Conservation (phyloP, 30 jellyfish, hydroid and myxozoan genomes). For the Cassiopea andromeda region DNA sequence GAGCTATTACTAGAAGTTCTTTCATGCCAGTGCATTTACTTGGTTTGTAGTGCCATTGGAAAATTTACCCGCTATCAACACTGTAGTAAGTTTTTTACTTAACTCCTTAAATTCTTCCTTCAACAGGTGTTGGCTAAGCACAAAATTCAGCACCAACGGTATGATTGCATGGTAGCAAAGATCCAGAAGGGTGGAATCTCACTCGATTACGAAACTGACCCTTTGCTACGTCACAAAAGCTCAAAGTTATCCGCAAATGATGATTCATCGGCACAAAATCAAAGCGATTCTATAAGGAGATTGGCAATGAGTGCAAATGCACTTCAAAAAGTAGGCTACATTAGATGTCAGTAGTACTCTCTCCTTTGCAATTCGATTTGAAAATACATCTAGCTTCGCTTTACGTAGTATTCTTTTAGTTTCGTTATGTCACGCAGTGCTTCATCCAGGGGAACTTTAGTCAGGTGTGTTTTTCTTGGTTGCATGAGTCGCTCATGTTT, state of each 20-base stretch:
- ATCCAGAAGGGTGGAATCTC: slow-evolving; percentile 85
- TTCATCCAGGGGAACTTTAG: no score
- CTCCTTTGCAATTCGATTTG: neutral
- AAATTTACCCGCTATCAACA: no score
- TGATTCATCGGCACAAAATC: slow-evolving; percentile 63
- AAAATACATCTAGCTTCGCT: no score
- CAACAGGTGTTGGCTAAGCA: slow-evolving; percentile 83
- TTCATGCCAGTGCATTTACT: no score
- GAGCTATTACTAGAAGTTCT: no score
- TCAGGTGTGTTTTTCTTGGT: no score
- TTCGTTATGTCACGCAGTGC: no score
- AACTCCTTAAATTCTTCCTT: neutral
- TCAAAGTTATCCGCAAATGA: slow-evolving; percentile 70
- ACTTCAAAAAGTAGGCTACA: slow-evolving; percentile 77
- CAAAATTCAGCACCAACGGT: slow-evolving; percentile 79
- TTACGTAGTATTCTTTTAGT: no score
- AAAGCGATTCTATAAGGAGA: slow-evolving; percentile 80
- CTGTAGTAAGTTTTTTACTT: neutral
- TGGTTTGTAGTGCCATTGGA: no score
- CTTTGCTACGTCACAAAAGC: slow-evolving; percentile 70
- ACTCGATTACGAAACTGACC: slow-evolving; percentile 89
- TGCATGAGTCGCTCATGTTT: no score
- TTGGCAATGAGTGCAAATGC: slow-evolving; percentile 83
- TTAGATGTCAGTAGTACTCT: neutral
- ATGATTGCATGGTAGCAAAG: slow-evolving; percentile 93